A percentile compares a stretch with the other conserved stretches of the same genome.
Evolutionary conservation across 2,888 invertebrate genomes (phyloP).

Genomic region (Kryphioiulus occultus): DNA sequence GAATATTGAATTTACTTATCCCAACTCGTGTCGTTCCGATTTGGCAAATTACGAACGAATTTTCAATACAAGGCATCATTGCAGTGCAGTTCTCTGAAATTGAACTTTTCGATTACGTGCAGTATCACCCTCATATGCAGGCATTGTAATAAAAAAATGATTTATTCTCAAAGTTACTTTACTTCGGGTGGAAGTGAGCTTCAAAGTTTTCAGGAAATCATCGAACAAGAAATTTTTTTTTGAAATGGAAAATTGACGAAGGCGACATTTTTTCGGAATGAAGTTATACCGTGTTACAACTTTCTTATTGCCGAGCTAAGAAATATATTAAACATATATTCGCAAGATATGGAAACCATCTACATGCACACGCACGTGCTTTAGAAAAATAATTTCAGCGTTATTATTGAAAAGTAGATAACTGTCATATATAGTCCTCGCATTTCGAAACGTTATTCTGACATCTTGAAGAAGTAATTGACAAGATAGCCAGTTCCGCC

Average conservation of each 20-base stretch:
- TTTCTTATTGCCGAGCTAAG: neutral
- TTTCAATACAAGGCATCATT: neutral
- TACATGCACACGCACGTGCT: neutral
- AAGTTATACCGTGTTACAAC: neutral
- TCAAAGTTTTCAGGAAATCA: neutral
- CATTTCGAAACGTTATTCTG: conserved; percentile 2
- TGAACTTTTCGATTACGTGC: neutral
- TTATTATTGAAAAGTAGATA: conserved; percentile 40
- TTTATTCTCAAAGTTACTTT: neutral
- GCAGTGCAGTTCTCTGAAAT: neutral
- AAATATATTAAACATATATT: neutral
- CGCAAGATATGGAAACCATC: neutral
- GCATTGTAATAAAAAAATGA: neutral
- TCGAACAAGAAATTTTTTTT: neutral
- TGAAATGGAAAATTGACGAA: neutral
- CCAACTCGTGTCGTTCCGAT: neutral
- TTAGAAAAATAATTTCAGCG: conserved; percentile 1
- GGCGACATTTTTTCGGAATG: neutral
- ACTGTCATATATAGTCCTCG: conserved; percentile 21
- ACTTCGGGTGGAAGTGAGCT: neutral
- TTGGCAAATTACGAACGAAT: neutral
- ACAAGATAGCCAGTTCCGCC: conserved; percentile 32
- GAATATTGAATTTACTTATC: neutral
- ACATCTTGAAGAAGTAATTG: conserved; percentile 28
- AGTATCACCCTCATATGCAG: neutral